Base-by-base conservation (phyloP, 2,888 invertebrate species). In the Drosophila acutilabella region DNA sequence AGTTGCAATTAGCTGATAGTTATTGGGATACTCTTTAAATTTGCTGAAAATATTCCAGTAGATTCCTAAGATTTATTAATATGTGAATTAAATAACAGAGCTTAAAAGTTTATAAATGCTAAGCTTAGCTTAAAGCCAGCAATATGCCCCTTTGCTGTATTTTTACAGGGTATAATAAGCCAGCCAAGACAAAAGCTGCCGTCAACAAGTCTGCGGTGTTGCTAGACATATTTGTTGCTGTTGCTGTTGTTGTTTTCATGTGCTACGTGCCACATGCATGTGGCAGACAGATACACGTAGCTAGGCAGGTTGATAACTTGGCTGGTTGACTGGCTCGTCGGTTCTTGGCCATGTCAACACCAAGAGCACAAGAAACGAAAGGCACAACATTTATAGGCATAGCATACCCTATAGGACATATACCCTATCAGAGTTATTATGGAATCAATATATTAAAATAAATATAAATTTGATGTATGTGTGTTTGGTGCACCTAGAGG, bases 181-280 rank as follows among this genome's bases (percentile, higher is more conserved):
- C 54, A 64, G 68, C n/a, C 64, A 68, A 76, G 75, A 77, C 75
- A 75, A 78, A 78, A 73, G 78, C 78, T 45, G 85, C 78, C 85
- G 85, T 85, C 85, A 85, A 80, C 85, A 88, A 83, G 85, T 85
- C 85, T 88, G 74, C 81, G 74, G 68, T 76, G 79, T 85, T 74
- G 80, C 68, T 66, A 67, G 58, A 45, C 40, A 30, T 30, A 8
- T 30, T 54, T 67, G 67, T 64, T 70, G 59, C 47, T 58, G 47
- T 61, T 65, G 64, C 44, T 54, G 54, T 20, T 50, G 20, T 58
- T 54, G 52, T 47, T 18, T 47, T 18, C 40, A 56, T 53, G 71
- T 52, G 71, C 60, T 80, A 71, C 74, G 74, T 82, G 80, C 74
- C 71, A 62, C 83, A 86, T 81, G 82, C 76, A 82, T 81, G 67